Conservation (phyloP, 2,888 invertebrate species). For the Oxytorus armatus region DNA sequence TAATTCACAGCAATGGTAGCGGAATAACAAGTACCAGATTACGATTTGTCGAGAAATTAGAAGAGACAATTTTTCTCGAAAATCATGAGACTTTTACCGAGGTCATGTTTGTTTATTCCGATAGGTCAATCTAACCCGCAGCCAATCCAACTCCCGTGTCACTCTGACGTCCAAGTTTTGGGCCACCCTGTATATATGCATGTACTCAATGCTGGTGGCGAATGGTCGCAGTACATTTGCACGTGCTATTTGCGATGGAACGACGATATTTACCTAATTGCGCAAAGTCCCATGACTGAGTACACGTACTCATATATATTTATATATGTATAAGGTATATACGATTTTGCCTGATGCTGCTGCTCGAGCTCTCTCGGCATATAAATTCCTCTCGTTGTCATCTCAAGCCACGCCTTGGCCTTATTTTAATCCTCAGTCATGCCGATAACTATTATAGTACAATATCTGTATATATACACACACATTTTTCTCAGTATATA, state of each 20-base stretch:
- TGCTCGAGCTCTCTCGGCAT: slow-evolving; percentile 24
- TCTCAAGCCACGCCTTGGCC: slow-evolving; percentile 68
- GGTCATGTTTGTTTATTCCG: too few relatives aligned
- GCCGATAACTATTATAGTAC: slow-evolving; percentile 40
- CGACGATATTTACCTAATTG: slow-evolving; percentile 71
- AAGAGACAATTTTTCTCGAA: too few relatives aligned
- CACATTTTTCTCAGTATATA: not conserved
- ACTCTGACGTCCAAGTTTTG: too few relatives aligned
- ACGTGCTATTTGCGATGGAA: slow-evolving; percentile 62
- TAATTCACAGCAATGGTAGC: too few relatives aligned
- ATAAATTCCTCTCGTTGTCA: slow-evolving; percentile 70
- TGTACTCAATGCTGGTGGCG: slow-evolving; percentile 6
- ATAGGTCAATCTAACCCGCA: too few relatives aligned
- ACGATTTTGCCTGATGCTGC: not conserved
- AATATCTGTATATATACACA: not conserved
- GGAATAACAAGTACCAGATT: too few relatives aligned
- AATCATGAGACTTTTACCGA: too few relatives aligned
- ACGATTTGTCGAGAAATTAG: too few relatives aligned
- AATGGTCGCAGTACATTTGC: slow-evolving; percentile 24
- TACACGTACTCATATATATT: not conserved
- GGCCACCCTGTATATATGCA: too few relatives aligned
- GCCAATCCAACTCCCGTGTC: too few relatives aligned
- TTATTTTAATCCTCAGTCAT: slow-evolving; percentile 61
- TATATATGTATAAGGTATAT: not conserved
- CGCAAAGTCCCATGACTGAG: slow-evolving; percentile 68